Percentiles rank a stretch among this genome's conserved stretches.
phyloP scores from a whole-genome alignment of 1,140 invertebrate genomes.

The Drosophila trapezifrons region DNA sequence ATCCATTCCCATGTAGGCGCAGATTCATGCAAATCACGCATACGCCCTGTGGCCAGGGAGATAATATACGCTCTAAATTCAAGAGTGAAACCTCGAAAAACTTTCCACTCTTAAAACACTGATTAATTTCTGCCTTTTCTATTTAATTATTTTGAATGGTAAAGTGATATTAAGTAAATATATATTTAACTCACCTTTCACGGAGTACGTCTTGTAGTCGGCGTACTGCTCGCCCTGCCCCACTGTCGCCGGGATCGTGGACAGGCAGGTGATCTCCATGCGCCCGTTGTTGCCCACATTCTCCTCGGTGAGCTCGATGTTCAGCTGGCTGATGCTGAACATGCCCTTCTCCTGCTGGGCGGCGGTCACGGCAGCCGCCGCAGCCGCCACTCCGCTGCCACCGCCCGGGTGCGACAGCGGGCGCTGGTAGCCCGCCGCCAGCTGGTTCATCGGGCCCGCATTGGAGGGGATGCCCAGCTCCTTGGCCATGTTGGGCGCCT shows the following conservation, averaged over 20 bases:
- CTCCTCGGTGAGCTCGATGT: constrained; percentile 87
- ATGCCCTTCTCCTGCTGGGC: constrained; percentile 81
- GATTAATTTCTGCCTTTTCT: too few relatives aligned
- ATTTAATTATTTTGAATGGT: neutral
- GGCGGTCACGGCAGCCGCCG: constrained; percentile 76
- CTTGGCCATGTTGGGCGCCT: constrained; percentile 78
- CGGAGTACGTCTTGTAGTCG: constrained; percentile 88
- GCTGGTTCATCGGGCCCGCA: constrained; percentile 77
- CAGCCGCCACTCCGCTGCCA: constrained; percentile 76
- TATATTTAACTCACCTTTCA: constrained; percentile 86
- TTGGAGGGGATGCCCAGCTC: constrained; percentile 80
- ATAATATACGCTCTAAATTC: constrained; percentile 8
- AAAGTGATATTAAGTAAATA: too few relatives aligned
- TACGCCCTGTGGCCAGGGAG: constrained; percentile 4
- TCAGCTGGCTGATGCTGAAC: constrained; percentile 81
- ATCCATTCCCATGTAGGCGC: constrained; percentile 11
- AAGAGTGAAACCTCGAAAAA: neutral
- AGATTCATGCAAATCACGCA: constrained; percentile 68
- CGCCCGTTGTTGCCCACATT: constrained; percentile 88
- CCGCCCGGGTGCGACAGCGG: constrained; percentile 80
- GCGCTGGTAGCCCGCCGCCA: constrained; percentile 80
- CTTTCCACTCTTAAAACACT: too few relatives aligned
- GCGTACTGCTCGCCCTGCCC: constrained; percentile 87
- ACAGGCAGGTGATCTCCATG: constrained; percentile 88
- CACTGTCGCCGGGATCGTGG: constrained; percentile 89